Conservation (phyloP, 2,797 vertebrate species). For the Alosa sapidissima region DNA sequence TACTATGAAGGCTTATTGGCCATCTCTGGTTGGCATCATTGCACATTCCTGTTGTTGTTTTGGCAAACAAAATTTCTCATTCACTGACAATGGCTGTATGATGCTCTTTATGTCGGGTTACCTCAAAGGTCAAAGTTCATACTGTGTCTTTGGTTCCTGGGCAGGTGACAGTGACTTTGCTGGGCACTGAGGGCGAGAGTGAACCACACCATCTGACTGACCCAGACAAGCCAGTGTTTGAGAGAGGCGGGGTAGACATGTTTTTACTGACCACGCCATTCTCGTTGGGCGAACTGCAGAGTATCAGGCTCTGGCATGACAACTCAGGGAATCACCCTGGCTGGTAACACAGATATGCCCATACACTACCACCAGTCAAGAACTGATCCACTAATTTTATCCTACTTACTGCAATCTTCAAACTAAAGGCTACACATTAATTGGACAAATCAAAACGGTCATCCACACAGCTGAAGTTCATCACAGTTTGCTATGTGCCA, state of each 20-base stretch:
- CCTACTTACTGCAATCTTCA: neutral
- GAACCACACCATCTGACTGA: constrained; percentile 90
- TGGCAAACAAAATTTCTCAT: neutral
- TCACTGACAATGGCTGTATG: neutral
- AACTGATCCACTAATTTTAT: neutral
- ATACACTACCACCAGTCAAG: neutral
- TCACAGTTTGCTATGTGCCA: neutral
- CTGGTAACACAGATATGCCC: constrained; percentile 73
- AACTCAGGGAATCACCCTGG: constrained; percentile 86
- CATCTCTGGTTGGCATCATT: neutral
- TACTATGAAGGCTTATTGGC: neutral
- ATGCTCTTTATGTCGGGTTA: neutral
- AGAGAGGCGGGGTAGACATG: constrained; percentile 86
- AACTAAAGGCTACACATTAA: neutral
- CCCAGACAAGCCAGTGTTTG: constrained; percentile 80
- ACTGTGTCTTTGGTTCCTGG: constrained; percentile 38
- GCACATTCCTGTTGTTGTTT: neutral
- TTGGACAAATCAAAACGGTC: neutral
- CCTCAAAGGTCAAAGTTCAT: neutral
- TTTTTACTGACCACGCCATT: constrained; percentile 90
- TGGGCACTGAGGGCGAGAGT: constrained; percentile 86
- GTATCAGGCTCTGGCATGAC: constrained; percentile 91
- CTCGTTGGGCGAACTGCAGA: constrained; percentile 86
- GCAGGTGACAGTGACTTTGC: constrained; percentile 88
- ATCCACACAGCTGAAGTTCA: neutral